These are phyloP conservation scores for Dasyornis broadbenti DNA, from an alignment of 2,113 vertebrate genomes.

Conservation along the genomic window DNA sequence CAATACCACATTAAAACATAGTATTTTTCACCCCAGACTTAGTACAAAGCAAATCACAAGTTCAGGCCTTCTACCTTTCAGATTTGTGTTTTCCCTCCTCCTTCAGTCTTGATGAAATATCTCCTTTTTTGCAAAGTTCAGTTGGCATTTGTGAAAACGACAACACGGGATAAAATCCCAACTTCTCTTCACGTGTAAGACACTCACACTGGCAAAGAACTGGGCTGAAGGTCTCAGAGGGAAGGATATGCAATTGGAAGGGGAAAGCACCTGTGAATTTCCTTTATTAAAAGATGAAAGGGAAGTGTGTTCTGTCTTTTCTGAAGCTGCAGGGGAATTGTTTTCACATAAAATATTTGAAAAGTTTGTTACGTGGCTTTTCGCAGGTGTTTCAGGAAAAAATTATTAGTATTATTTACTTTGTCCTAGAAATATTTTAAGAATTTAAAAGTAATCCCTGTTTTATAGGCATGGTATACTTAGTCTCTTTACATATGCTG, in stretches of 20 bases:
- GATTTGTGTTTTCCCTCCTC: background rate
- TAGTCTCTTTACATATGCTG: background rate
- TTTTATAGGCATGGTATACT: background rate
- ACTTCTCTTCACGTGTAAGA: background rate
- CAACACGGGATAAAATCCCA: background rate
- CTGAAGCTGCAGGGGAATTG: background rate
- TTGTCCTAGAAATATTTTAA: conserved; percentile 36
- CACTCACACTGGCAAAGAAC: background rate
- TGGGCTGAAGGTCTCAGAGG: background rate
- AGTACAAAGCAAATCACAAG: background rate
- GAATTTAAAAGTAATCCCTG: conserved; percentile 14
- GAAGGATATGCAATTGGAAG: background rate
- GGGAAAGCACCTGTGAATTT: background rate
- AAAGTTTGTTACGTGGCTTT: background rate
- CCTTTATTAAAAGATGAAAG: background rate
- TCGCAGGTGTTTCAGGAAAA: background rate
- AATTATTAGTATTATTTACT: background rate
- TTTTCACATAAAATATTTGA: conserved; percentile 11
- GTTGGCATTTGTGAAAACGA: background rate
- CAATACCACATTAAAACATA: background rate
- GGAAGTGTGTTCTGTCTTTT: background rate
- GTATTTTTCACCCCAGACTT: fast-evolving
- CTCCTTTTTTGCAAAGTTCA: background rate
- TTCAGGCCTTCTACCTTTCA: background rate
- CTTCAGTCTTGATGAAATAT: background rate